Evolutionary conservation across 92 coral and sea anemone genomes (phyloP), one percentile per base, ranked within the genome.

Genomic region (Siderastrea siderea): DNA sequence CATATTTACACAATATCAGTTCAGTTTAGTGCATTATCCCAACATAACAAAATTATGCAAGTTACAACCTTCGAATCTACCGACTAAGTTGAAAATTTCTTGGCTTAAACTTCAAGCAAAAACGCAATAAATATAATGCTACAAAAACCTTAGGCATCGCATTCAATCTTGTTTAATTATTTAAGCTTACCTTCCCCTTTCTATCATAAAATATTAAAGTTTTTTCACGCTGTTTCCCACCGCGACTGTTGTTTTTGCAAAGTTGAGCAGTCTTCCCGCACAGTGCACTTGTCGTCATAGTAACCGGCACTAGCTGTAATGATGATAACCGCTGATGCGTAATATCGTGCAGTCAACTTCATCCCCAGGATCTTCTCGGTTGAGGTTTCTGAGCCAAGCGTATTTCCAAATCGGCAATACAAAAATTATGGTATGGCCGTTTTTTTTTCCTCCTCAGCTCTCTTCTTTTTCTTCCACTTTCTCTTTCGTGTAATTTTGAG

Each of bases 151-250:
- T 13, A 60, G 43, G 48, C 38, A 51, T 43, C 6, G 3, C 3
- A 12, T 65, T 84, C 74, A 10, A 50, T 1, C 2, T 6, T 12
- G 1, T 11, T 47, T 38, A 84, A 73, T 63, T 47, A 84, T 73
- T 84, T 44, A 73, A 60, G 14, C 87, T 63, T 84, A 84, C 87
- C 80, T 74, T 50, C 0, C 1, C 70, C 15, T 26, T 3, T 74
- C 6, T 61, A 61, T 73, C 70, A 84, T 84, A 47, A 73, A 84
- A 84, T 73, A 84, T 84, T 84, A 73, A 84, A 49, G 78, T 61
- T 16, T 61, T 47, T 50, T 75, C 26, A 5, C 3, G n/a, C 43
- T 0, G 38, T 19, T 61, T 53, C 11, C 44, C 68, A 2, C 2
- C 43, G 2, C 44, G 47, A n/a, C 19, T 73, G 60, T 61, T 70